These are phyloP conservation scores for Tryphoninae sp. DNA, from an alignment of 2,888 invertebrate species.

Conservation along the genomic window DNA sequence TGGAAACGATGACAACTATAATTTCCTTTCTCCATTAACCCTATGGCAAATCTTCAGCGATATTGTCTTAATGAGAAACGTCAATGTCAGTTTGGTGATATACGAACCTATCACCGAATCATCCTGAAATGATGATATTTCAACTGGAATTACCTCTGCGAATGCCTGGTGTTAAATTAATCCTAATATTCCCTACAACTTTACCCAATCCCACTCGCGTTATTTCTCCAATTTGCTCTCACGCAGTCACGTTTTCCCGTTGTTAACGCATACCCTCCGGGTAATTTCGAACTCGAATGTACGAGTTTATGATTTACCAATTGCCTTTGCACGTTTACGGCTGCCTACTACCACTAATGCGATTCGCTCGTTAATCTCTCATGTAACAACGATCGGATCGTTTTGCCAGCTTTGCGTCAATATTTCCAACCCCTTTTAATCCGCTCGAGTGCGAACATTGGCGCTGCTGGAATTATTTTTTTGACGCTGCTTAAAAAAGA, in stretches of 20 bases:
- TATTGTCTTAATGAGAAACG: constrained; percentile 47
- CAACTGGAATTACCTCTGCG: constrained; percentile 50
- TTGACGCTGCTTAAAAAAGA: background rate
- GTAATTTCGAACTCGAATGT: constrained; percentile 21
- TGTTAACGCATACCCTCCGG: constrained; percentile 22
- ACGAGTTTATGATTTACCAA: constrained; percentile 45
- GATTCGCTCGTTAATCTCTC: constrained; percentile 33
- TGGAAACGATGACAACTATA: background rate
- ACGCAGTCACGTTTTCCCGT: constrained; percentile 6
- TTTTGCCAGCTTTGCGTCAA: constrained; percentile 3
- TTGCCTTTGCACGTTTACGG: background rate
- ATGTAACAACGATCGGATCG: constrained; percentile 15
- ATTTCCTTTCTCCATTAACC: constrained; percentile 5
- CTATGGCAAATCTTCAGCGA: background rate
- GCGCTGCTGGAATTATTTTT: background rate
- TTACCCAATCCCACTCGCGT: background rate
- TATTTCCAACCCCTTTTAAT: background rate
- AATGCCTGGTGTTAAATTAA: constrained; percentile 43
- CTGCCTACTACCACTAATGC: constrained; percentile 16
- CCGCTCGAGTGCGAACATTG: background rate
- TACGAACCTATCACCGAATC: constrained; percentile 36
- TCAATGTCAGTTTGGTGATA: constrained; percentile 46
- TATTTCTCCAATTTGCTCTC: constrained; percentile 19
- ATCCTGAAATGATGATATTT: constrained; percentile 56
- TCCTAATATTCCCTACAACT: constrained; percentile 26